Base-by-base conservation (phyloP, 1,140 invertebrate genomes). In the Bombus polaris region DNA sequence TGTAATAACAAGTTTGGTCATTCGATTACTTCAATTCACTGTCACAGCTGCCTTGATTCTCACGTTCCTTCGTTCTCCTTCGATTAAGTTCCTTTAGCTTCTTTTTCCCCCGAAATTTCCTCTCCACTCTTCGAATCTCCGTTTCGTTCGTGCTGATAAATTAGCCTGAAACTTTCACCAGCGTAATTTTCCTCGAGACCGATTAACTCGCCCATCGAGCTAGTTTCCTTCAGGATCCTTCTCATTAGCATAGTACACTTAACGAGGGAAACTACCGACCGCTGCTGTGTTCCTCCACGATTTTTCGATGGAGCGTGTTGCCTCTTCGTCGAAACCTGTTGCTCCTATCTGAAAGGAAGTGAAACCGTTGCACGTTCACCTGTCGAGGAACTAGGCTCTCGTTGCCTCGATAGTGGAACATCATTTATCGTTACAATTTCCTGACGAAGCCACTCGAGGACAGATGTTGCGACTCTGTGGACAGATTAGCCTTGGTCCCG, bases 351-450 rank as follows among this genome's bases (percentile, higher is more conserved):
- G 44, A 57, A 62, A 68, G 75, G 75, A 84, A 84, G 81, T 44
- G 72, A 79, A 81, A 78, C 74, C 85, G 85, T 72, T 76, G 66
- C 53, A 4, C 18, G 81, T 42, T 28, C 8, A 3, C 32, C n/a
- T 18, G n/a, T 59, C 65, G 28, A 28, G 39, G 1, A 15, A 13
- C 39, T 35, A 39, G 25, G 5, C 13, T n/a, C 53, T 25, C 35
- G 47, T 71, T 42, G 37, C 13, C 37, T 5, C 22, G 59, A 72
- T 47, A 28, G 42, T 18, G 28, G 39, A 37, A 44, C 59, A 73
- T 66, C 59, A 86, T 88, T 88, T 88, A 88, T 73, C 66, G 32
- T 32, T 66, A 77, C 73, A 72, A 81, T 85, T 86, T 71, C 73
- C 57, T 44, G 77, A 72, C 72, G 57, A 57, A 57, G 47, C 53